Evolutionary conservation across 2,797 vertebrate species (phyloP).

Genomic region (Coluber constrictor): DNA sequence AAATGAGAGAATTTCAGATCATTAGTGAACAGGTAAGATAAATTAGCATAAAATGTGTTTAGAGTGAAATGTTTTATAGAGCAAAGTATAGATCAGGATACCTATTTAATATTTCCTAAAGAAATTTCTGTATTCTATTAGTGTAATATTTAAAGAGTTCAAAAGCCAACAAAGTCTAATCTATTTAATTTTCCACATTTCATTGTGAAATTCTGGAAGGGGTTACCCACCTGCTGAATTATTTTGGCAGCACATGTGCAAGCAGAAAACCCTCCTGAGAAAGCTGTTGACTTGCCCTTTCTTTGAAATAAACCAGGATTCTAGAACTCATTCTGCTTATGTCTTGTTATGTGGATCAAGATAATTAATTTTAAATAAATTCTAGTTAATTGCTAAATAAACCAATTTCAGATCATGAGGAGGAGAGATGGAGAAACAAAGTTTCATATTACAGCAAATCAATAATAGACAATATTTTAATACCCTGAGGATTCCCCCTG

Average conservation of each 20-base stretch:
- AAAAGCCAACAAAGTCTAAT: neutral
- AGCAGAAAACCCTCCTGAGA: neutral
- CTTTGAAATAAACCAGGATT: neutral
- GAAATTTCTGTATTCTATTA: neutral
- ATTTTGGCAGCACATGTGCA: neutral
- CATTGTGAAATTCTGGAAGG: neutral
- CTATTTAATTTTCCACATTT: neutral
- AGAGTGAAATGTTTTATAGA: neutral
- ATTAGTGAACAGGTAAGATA: slow-evolving; percentile 77
- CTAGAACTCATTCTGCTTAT: neutral
- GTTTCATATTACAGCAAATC: neutral
- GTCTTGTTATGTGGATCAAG: neutral
- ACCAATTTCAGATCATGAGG: neutral
- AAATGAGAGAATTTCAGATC: slow-evolving; percentile 78
- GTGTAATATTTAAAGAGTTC: neutral
- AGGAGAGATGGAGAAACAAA: neutral
- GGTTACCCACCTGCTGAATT: neutral
- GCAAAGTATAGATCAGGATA: neutral
- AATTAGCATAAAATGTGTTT: neutral
- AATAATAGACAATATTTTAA: neutral
- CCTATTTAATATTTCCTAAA: neutral
- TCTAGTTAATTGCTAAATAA: neutral
- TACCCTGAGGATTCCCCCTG: neutral
- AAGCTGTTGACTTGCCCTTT: neutral
- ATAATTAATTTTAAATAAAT: neutral